phyloP scores from a whole-genome alignment of 2,888 invertebrate genomes.

The Macrophya annulata region DNA sequence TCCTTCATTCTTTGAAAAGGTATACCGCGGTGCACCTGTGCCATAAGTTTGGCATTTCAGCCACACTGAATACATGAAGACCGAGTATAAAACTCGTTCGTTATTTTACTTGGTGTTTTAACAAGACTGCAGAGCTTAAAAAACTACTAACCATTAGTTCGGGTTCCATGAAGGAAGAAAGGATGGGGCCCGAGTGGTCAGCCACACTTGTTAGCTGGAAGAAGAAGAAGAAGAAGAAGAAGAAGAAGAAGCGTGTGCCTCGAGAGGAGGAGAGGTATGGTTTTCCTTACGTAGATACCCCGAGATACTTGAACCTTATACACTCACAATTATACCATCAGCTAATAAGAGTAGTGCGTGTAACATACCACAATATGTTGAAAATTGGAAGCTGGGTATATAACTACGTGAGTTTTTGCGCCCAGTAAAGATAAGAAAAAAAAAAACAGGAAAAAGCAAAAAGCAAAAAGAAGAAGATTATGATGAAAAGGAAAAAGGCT shows the following conservation, averaged over 20 bases:
- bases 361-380: not conserved
- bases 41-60: not conserved
- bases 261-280: not conserved
- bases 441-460: not conserved
- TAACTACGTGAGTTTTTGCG: not conserved
- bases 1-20: too few species aligned
- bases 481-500: not conserved
- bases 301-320: not conserved
- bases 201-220: conserved; percentile 7
- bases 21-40: not conserved
- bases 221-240: conserved; percentile 20
- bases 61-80: not conserved
- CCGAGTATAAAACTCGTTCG: not conserved
- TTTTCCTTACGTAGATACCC: not conserved
- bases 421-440: not conserved
- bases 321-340: conserved; percentile 10
- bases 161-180: not conserved
- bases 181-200: not conserved
- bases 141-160: not conserved
- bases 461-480: not conserved
- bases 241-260: conserved; percentile 26
- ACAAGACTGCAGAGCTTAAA: not conserved
- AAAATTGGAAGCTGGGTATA: not conserved
- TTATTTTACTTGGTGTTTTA: not conserved
- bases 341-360: not conserved